Conservation (phyloP, 2,888 invertebrate species). For the Drosophila kambysellisi region DNA sequence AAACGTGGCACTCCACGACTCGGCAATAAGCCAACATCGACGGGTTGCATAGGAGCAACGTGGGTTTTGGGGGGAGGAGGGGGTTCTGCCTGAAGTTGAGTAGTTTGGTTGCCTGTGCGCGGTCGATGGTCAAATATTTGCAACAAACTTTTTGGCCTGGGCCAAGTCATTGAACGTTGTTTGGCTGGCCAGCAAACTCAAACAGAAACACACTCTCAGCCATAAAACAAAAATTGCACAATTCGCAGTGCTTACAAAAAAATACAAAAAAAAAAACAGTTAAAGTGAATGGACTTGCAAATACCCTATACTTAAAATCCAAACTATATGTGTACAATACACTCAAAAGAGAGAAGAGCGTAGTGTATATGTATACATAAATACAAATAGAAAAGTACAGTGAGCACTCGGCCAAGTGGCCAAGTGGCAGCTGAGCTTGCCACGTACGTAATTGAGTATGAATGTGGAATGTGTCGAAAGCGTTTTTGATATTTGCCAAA, state of each 20-base stretch:
- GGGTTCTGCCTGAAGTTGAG: constrained; percentile 29
- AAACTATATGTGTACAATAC: background rate
- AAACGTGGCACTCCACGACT: constrained; percentile 53
- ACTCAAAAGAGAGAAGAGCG: constrained; percentile 12
- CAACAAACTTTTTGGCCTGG: constrained; percentile 72
- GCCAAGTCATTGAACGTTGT: constrained; percentile 77
- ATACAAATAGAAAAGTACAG: constrained; percentile 20
- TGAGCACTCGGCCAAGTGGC: constrained; percentile 20
- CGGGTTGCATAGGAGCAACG: background rate
- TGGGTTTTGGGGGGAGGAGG: background rate
- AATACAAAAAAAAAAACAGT: background rate
- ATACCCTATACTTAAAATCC: constrained; percentile 38
- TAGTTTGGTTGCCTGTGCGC: constrained; percentile 35
- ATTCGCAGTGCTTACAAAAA: constrained; percentile 20
- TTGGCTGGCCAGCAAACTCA: constrained; percentile 57
- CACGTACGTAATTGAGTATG: constrained; percentile 79
- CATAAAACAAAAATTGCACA: constrained; percentile 48
- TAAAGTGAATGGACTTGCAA: constrained; percentile 15
- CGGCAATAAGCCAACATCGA: constrained; percentile 51
- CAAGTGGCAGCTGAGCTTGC: constrained; percentile 37
- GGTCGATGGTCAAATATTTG: constrained; percentile 78
- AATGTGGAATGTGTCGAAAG: constrained; percentile 80
- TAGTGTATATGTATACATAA: background rate
- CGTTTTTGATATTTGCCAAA: constrained; percentile 75
- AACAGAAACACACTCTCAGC: constrained; percentile 43